These are phyloP conservation scores for Pomacea canaliculata DNA, from an alignment of 2,888 invertebrate species.

Conservation along the genomic window DNA sequence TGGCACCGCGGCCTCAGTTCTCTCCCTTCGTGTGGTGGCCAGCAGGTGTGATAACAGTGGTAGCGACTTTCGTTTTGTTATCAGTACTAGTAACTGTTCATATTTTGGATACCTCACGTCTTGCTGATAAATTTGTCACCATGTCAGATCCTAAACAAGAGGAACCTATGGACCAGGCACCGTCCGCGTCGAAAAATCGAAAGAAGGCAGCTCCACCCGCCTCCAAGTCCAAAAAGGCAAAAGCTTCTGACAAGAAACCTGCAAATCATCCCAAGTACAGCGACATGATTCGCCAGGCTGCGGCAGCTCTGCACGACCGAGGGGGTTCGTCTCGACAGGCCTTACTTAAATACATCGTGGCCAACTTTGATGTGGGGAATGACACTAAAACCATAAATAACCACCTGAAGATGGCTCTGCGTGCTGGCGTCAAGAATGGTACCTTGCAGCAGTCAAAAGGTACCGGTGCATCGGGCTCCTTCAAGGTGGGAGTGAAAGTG, in stretches of 20 bases:
- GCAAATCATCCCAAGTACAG: constrained; percentile 66
- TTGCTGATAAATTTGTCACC: too few species aligned
- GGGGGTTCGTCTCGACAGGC: constrained; percentile 71
- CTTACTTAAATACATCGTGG: constrained; percentile 70
- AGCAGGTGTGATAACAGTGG: too few species aligned
- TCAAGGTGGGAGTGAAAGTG: constrained; percentile 48
- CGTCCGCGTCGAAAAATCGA: too few species aligned
- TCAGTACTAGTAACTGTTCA: too few species aligned
- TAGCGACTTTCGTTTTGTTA: too few species aligned
- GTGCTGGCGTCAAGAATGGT: constrained; percentile 66
- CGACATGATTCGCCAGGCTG: constrained; percentile 70
- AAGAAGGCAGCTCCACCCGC: constrained; percentile 38
- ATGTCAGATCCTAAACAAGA: too few species aligned
- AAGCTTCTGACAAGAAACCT: constrained; percentile 50
- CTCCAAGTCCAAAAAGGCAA: constrained; percentile 44
- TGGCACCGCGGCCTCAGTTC: too few species aligned
- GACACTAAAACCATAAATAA: constrained; percentile 67
- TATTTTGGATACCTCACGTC: too few species aligned
- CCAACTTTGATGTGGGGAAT: constrained; percentile 68
- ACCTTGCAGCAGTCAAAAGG: constrained; percentile 67
- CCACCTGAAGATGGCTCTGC: constrained; percentile 68
- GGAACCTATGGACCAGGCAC: too few species aligned
- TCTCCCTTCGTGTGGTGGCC: too few species aligned
- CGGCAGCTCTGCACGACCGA: constrained; percentile 68
- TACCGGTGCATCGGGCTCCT: constrained; percentile 61